Conservation (phyloP, 2,888 invertebrate genomes). For the Didymodactylos carnosus region DNA sequence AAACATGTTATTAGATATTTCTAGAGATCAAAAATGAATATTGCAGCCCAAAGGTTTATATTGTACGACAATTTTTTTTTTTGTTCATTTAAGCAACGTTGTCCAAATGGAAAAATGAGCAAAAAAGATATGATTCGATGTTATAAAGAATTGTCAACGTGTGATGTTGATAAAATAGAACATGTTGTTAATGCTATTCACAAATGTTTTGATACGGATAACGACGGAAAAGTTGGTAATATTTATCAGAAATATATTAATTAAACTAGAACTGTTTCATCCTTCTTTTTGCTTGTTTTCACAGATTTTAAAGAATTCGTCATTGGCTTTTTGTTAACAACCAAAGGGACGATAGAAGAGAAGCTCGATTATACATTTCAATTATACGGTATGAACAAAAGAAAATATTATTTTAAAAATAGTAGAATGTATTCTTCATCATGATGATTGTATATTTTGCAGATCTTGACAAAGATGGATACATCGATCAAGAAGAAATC, state of each 20-base stretch:
- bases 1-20: no score
- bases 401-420: background rate
- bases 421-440: background rate
- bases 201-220: background rate
- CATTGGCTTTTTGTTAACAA: background rate
- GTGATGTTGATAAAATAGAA: background rate
- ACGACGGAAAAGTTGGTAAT: background rate
- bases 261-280: background rate
- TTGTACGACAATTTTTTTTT: background rate
- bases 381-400: background rate
- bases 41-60: background rate
- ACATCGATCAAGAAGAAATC: background rate
- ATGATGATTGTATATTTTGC: background rate
- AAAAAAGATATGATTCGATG: background rate
- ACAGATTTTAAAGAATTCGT: background rate
- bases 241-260: no score
- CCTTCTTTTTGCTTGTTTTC: background rate
- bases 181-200: background rate
- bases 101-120: background rate
- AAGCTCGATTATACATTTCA: background rate
- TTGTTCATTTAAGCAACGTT: background rate
- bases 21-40: no score
- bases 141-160: background rate
- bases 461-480: background rate
- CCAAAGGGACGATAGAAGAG: background rate